A percentile compares a stretch with the other conserved stretches of the same genome.
These are phyloP conservation scores for Trachelipus rathkii DNA, from an alignment of 1,140 invertebrate species.

Conservation along the genomic window DNA sequence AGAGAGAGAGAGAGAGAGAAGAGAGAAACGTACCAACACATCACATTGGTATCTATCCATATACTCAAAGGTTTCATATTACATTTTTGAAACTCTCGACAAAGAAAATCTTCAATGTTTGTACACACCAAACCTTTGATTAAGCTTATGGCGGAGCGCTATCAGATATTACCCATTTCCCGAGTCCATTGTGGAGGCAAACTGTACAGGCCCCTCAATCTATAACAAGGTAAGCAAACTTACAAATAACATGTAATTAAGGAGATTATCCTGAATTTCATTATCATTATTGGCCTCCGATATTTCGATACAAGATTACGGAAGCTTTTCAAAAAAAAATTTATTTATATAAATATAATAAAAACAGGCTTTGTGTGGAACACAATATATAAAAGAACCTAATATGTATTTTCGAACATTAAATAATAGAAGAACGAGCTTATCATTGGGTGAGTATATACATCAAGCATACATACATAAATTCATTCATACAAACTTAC, in stretches of 20 bases:
- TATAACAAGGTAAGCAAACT: constrained; percentile 1
- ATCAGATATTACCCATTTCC: constrained; percentile 10
- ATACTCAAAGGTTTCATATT: background rate
- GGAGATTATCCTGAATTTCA: constrained; percentile 9
- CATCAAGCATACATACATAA: no score
- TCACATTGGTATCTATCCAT: background rate
- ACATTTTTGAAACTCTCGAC: background rate
- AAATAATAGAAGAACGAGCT: no score
- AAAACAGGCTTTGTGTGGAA: no score
- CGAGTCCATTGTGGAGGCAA: background rate
- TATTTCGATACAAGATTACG: background rate
- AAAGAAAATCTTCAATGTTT: background rate
- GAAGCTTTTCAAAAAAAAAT: background rate
- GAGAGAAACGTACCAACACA: no score
- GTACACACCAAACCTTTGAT: constrained; percentile 3
- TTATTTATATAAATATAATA: no score
- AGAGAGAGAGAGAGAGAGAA: no score
- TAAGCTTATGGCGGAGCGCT: background rate
- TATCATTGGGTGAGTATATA: no score
- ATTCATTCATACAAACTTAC: no score
- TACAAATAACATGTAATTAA: constrained; percentile 1
- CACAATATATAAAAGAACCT: no score
- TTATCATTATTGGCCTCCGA: background rate
- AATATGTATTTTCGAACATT: no score
- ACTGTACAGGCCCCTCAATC: background rate